Evolutionary conservation across 2,888 invertebrate species (phyloP), one percentile per base, ranked within the genome.

Genomic region (Masnerella sp.): DNA sequence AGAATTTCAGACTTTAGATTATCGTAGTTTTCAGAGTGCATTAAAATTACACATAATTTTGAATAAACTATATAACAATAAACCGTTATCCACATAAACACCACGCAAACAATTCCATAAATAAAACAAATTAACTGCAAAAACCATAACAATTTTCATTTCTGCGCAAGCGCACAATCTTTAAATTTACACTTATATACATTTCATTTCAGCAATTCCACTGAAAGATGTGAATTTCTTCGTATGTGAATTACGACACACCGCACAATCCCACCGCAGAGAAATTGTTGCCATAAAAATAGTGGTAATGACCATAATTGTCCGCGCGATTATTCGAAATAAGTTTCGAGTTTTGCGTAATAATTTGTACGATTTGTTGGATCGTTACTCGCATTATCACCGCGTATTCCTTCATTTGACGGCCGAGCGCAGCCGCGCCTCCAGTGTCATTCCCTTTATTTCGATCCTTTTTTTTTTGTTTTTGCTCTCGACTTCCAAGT

Each of bases 341-440:
- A 70, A 56, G 56, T 43, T 15, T 12, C 45, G 34, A 54, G 34
- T 38, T 52, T 68, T 59, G 76, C 72, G 69, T 72, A 74, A 73
- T 73, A 62, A 72, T 79, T 69, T 22, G 52, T 77, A 77, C 45
- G 56, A 73, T 49, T 51, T 45, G 58, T 51, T 22, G 49, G 28
- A 58, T 64, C 52, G 65, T 65, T 52, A 43, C 34, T 73, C 56
- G 68, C 30, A 68, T 73, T 64, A 64, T 58, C 73, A 51, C 40
- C 69, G 22, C 47, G 58, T 64, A 56, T 70, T 69, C 61, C 14
- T 52, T 58, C 34, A 51, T 58, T 71, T 61, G 28, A 45, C 47
- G 54, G 69, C 58, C 54, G 32, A 52, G 25, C 22, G 36, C 17
- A 52, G 68, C 62, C 15, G 52, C 51, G 47, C 67, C 61, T 49